Base-by-base conservation (phyloP, 2,113 vertebrate genomes). In the Thryonomys swinderianus region DNA sequence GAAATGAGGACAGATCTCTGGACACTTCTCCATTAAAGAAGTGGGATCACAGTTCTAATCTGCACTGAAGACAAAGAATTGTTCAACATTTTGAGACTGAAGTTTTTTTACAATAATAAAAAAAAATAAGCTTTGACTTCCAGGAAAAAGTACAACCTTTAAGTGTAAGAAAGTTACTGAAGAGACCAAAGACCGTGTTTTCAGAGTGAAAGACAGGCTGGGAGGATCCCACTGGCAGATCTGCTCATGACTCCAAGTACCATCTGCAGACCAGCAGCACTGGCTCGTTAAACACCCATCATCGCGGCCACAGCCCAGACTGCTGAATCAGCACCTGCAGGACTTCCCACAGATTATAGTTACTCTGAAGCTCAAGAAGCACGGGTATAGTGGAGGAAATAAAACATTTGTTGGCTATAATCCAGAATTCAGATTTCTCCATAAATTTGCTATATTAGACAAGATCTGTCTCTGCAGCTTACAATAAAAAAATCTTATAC, bases 91-190 rank as follows among this genome's bases (percentile, higher is more conserved):
- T 45, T 66, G 30, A 92, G 20, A 64, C 32, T 62, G n/a, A 59
- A 13, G 11, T 11, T 66, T 17, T 69, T 91, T 57, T 1, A n/a
- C 64, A 85, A 45, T 16, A 88, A 64, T 53, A 9, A n/a, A 69
- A 0, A 76, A 21, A 48, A 93, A 67, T 34, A 82, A 85, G n/a
- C 59, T 88, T 92, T 91, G 51, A 85, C 85, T 71, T 93, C 64
- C 14, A 37, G 3, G 3, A 79, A 76, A 11, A 34, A 61, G 42
- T 59, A 62, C 42, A 85, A 81, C 8, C 34, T 64, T 55, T 27
- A 51, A 73, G 48, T 32, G 5, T 53, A 32, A 51, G 16, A 45
- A 55, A 67, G 25, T 57, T 61, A 37, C 73, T 18, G 16, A 95
- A 55, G 32, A 21, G 3, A 57, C 55, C 34, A 62, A 86, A 48